phyloP scores from a whole-genome alignment of 2,888 invertebrate genomes.

The Spatulosminthurus flaviceps region DNA sequence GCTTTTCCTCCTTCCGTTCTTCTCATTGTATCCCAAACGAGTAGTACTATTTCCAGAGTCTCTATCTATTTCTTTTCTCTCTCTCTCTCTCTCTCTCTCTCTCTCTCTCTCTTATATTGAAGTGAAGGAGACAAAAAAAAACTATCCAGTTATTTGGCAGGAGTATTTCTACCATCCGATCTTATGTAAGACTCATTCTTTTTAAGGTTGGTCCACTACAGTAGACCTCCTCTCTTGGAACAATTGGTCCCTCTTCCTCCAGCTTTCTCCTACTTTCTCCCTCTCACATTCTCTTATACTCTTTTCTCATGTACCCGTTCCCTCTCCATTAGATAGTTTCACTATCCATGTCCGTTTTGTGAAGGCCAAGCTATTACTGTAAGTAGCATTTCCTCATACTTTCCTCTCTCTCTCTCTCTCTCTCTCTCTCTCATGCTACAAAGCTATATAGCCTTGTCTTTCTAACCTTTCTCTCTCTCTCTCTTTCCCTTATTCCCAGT shows the following conservation, averaged over 20 bases:
- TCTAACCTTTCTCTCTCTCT: background rate
- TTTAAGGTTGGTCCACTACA: conserved; percentile 1
- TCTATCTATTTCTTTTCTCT: background rate
- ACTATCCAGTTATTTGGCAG: background rate
- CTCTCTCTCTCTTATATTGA: background rate
- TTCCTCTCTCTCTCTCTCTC: background rate
- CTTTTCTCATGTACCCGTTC: background rate
- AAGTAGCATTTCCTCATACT: background rate
- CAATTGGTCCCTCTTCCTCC: background rate
- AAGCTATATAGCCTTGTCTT: background rate
- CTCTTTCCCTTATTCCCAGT: background rate
- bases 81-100: conserved; percentile 19
- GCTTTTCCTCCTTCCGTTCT: conserved; percentile 45
- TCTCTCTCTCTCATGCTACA: background rate
- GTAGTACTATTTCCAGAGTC: conserved; percentile 3
- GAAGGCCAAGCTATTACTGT: conserved; percentile 7
- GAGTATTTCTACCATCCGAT: background rate
- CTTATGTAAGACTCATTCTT: background rate
- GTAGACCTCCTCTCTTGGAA: background rate
- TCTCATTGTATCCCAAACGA: conserved; percentile 27
- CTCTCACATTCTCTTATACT: background rate
- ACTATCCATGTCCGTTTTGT: conserved; percentile 7
- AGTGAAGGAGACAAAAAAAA: no score
- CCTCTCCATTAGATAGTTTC: conserved; percentile 1
- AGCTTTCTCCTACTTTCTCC: background rate